These are phyloP conservation scores for Ophion costatus DNA, from an alignment of 2,888 invertebrate species.

Conservation along the genomic window DNA sequence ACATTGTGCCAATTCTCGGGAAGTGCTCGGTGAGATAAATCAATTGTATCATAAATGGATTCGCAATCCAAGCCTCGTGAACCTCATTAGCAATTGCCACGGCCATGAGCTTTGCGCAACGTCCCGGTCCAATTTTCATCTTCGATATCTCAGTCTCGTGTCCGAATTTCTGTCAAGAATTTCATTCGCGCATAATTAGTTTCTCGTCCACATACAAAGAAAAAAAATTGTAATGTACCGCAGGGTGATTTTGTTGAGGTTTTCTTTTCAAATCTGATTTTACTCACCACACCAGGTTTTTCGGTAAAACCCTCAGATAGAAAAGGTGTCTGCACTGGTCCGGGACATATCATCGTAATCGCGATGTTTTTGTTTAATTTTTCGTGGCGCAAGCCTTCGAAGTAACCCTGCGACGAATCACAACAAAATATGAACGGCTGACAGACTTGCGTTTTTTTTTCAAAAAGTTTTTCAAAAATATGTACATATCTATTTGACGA, in stretches of 20 bases:
- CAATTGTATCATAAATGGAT: constrained; percentile 70
- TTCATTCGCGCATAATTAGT: not conserved
- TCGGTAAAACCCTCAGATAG: constrained; percentile 89
- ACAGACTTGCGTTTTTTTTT: not conserved
- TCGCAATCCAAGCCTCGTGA: constrained; percentile 89
- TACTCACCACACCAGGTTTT: constrained; percentile 85
- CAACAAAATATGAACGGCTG: not conserved
- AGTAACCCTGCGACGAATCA: constrained; percentile 87
- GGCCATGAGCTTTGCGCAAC: constrained; percentile 86
- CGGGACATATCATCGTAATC: constrained; percentile 90
- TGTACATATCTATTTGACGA: too few relatives aligned
- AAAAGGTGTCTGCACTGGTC: constrained; percentile 90
- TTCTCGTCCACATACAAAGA: not conserved
- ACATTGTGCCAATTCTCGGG: constrained; percentile 75
- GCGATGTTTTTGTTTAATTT: constrained; percentile 86
- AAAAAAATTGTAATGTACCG: constrained; percentile 18
- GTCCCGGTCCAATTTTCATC: constrained; percentile 85
- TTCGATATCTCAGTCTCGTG: constrained; percentile 81
- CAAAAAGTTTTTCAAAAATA: too few relatives aligned
- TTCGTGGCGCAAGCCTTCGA: constrained; percentile 87
- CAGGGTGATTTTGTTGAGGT: not conserved
- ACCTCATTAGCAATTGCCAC: constrained; percentile 86
- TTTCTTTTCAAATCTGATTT: not conserved
- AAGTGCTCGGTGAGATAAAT: constrained; percentile 74
- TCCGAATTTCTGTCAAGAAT: constrained; percentile 80